Base-by-base conservation (phyloP, 2,888 invertebrate species). In the Lithophane ornitopus region DNA sequence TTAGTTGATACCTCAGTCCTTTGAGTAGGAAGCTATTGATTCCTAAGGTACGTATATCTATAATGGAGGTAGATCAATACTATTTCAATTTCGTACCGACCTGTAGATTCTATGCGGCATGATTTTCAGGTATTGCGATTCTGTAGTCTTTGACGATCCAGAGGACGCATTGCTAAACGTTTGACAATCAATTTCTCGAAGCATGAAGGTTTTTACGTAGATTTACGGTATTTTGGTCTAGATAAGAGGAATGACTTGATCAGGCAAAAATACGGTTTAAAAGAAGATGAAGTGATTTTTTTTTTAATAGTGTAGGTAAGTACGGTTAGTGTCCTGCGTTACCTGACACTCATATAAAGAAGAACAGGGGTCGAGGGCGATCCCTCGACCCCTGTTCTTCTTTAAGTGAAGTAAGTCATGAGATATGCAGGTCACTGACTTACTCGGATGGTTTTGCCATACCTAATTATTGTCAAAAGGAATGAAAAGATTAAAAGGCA, bases 81-180 rank as follows among this genome's bases (percentile, higher is more conserved):
- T 16, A 67, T 67, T 78, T 78, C 59, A 78, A 67, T 75, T 41
- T 75, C 26, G 3, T 28, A 11, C 12, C 44, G 22, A 76, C 12
- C 8, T 41, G 28, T n/a, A 52, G 59, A 41, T 52, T 41, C 28
- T 2, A 41, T 28, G 3, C 12, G 34, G 14, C 59, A 34, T 46
- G 19, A 41, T 49, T 52, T 68, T 11, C 16, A 63, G n/a, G 63
- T 28, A 28, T 58, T 49, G 26, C 19, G 16, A 52, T 58, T 63
- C 34, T 46, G 34, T 3, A 26, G 49, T 26, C 19, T 58, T 39
- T 75, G 49, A 34, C 49, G 28, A 16, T 26, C 59, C 59, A 76
- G 59, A 76, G 28, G 12, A 34, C 8, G n/a, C 3, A 28, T 28
- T 73, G 12, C 41, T 8, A 41, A 46, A 56, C 3, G 12, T 34